Evolutionary conservation across 2,797 vertebrate genomes (phyloP).

Genomic region (Gymnothorax javanicus): DNA sequence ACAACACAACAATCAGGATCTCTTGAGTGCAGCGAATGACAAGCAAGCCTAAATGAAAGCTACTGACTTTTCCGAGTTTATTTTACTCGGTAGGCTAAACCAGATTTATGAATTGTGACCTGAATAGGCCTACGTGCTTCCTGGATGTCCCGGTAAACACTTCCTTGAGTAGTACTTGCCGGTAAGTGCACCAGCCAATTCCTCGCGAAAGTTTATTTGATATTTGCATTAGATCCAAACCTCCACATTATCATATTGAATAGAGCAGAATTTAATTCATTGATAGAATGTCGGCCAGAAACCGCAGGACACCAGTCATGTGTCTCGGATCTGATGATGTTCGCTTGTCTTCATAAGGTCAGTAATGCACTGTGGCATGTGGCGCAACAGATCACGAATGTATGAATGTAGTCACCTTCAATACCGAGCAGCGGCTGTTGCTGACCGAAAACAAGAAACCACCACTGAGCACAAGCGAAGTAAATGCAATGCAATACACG

Average conservation of each 20-base stretch:
- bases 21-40: too few species aligned
- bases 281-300: neutral
- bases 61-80: too few species aligned
- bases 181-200: neutral
- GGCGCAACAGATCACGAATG: neutral
- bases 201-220: neutral
- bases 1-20: too few species aligned
- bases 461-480: neutral
- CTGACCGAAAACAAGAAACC: neutral
- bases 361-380: neutral
- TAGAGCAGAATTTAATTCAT: neutral
- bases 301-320: neutral
- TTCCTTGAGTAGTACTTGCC: neutral
- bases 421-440: too few species aligned
- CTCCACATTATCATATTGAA: neutral
- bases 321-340: slow-evolving; percentile 8
- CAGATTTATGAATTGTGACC: too few species aligned
- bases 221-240: neutral
- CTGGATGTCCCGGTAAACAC: neutral
- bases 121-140: neutral
- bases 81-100: too few species aligned
- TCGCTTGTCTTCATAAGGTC: neutral
- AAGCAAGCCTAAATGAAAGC: too few species aligned
- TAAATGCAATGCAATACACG: neutral
- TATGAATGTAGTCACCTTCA: too few species aligned